A percentile compares a stretch with the other conserved stretches of the same genome.
Conservation (phyloP, 2,888 invertebrate genomes). For the Drosophila pseudotalamancana region DNA sequence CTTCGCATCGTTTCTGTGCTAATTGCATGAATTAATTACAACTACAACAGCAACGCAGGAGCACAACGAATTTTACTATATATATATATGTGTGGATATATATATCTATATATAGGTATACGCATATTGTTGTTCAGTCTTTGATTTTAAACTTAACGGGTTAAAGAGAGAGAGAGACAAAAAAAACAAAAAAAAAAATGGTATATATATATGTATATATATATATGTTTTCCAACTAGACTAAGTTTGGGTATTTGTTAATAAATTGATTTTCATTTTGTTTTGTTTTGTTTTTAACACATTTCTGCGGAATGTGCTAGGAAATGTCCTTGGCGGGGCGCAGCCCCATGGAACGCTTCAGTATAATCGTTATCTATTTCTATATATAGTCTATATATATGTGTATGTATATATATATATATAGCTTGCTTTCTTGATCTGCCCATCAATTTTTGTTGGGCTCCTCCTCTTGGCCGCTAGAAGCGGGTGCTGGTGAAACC, state of each 20-base stretch:
- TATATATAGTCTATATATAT: slow-evolving; percentile 3
- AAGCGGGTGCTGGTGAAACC: slow-evolving; percentile 41
- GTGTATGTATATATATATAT: slow-evolving; percentile 11
- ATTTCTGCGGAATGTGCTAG: slow-evolving; percentile 50
- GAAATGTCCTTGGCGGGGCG: slow-evolving; percentile 48
- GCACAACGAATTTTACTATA: slow-evolving; percentile 52
- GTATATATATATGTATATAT: slow-evolving; percentile 14
- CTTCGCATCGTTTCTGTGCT: slow-evolving; percentile 18
- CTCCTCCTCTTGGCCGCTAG: slow-evolving; percentile 45
- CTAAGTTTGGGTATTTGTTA: slow-evolving; percentile 41
- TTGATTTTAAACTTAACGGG: slow-evolving; percentile 72
- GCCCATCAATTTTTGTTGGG: slow-evolving; percentile 33
- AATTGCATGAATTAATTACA: slow-evolving; percentile 40
- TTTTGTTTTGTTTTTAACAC: slow-evolving; percentile 13
- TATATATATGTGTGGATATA: slow-evolving; percentile 19
- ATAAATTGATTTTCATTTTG: slow-evolving; percentile 22
- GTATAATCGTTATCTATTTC: slow-evolving; percentile 35
- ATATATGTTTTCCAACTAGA: slow-evolving; percentile 20
- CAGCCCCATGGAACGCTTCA: slow-evolving; percentile 60
- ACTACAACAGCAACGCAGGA: slow-evolving; percentile 38
- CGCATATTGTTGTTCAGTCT: slow-evolving; percentile 68
- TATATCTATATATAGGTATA: slow-evolving; percentile 39
- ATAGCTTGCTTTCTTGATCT: slow-evolving; percentile 6
- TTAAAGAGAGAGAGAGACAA: slow-evolving; percentile 49
- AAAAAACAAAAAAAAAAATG: slow-evolving; percentile 28